Base-by-base conservation (phyloP, 2,888 invertebrate species). In the Myathropa florea region DNA sequence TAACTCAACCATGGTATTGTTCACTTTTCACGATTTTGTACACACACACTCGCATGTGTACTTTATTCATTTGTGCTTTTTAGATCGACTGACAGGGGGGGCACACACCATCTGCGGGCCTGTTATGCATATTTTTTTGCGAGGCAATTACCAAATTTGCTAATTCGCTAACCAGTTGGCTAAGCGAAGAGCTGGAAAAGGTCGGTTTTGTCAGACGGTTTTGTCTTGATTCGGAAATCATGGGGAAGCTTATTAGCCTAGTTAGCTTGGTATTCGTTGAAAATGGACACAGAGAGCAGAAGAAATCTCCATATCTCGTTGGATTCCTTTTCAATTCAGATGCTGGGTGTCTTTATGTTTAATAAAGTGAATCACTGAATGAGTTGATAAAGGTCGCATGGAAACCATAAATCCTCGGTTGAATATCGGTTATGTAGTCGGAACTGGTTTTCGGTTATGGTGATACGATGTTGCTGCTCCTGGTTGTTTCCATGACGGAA, bases 1-100 rank as follows among this genome's bases (percentile, higher is more conserved):
- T 76, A 85, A 85, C 71, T 79, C 76, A 81, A 68, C 71, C 68
- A 61, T 76, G n/a, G 71, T 10, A 72, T 39, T 21, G 28, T 68
- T 80, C 33, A 55, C 33, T 36, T 67, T 79, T 46, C 33, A 24
- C 7, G 18, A 21, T 18, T n/a, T 18, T 46, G 7, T 7, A 21
- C 18, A 21, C 46, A 46, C 18, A 46, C 4, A n/a, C n/a, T 18
- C 6, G 46, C 9, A 7, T 7, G 30, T 7, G 30, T 6, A 4
- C 2, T 33, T 12, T 10, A 12, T 12, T 2, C 33, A 10, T 12
- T 33, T 6, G 33, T 33, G 33, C 33, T 12, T 33, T 12, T 7
- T 14, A n/a, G 53, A 53, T 53, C 53, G 53, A 53, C n/a, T 53
- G 53, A n/a, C 18, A n/a, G 46, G 46, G 18, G 18, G 18, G 18